Evolutionary conservation across 2,888 invertebrate genomes (phyloP).

Genomic region (Microplitis manilae): DNA sequence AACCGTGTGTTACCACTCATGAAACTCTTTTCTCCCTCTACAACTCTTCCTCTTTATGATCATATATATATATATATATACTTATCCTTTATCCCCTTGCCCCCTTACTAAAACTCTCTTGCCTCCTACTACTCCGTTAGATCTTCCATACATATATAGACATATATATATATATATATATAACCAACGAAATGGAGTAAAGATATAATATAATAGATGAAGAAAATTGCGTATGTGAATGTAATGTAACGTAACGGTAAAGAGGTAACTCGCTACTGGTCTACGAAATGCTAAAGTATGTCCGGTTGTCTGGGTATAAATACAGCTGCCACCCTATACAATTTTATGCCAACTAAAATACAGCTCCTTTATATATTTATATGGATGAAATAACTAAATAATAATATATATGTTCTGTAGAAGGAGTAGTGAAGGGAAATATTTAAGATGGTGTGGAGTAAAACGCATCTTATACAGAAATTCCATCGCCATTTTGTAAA

Average conservation of each 20-base stretch:
- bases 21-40: constrained; percentile 32
- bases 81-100: background rate
- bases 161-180: background rate
- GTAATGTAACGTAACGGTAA: background rate
- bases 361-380: constrained; percentile 13
- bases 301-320: constrained; percentile 28
- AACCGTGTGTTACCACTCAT: constrained; percentile 13
- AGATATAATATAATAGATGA: background rate
- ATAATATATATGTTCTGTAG: constrained; percentile 5
- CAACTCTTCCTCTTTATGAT: constrained; percentile 37
- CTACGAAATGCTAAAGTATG: constrained; percentile 26
- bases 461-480: too few species aligned
- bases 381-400: constrained; percentile 15
- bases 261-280: constrained; percentile 9
- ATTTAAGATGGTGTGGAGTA: constrained; percentile 15
- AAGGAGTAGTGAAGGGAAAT: background rate
- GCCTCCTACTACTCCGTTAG: constrained; percentile 38
- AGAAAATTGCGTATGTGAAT: background rate
- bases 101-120: too few species aligned
- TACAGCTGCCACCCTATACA: constrained; percentile 23
- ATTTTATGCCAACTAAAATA: constrained; percentile 26
- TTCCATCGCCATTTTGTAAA: constrained; percentile 17
- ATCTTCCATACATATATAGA: constrained; percentile 46
- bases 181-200: background rate
- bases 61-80: too few species aligned